These are phyloP conservation scores for Mythimna pallens DNA, from an alignment of 2,888 invertebrate genomes.

Conservation along the genomic window DNA sequence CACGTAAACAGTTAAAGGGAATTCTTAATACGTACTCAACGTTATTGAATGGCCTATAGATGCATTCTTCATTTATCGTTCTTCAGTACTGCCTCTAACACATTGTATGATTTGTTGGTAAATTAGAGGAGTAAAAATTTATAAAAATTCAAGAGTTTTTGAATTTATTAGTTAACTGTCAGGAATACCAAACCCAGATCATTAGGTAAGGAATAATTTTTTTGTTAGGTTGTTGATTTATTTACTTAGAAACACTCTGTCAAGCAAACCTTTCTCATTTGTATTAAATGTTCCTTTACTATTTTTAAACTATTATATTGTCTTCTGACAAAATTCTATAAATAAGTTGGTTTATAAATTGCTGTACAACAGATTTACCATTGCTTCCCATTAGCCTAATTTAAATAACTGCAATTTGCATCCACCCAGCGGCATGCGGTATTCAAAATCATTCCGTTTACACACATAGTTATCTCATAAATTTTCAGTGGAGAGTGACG, in stretches of 20 bases:
- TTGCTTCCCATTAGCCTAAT: conserved; percentile 29
- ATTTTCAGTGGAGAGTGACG: conserved; percentile 50
- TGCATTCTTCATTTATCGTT: conserved; percentile 22
- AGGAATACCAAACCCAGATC: too few species aligned
- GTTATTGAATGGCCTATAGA: conserved; percentile 12
- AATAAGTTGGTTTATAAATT: background rate
- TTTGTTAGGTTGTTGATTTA: too few species aligned
- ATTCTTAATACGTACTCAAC: conserved; percentile 37
- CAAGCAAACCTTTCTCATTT: too few species aligned
- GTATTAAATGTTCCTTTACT: background rate
- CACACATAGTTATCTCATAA: conserved; percentile 42
- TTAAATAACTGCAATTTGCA: conserved; percentile 31
- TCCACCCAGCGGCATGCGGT: conserved; percentile 19
- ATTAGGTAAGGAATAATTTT: too few species aligned
- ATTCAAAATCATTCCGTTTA: conserved; percentile 44
- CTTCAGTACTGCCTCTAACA: background rate
- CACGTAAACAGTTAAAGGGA: conserved; percentile 67
- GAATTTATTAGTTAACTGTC: too few species aligned
- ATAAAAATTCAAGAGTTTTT: too few species aligned
- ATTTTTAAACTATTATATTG: background rate
- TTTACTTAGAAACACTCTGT: too few species aligned
- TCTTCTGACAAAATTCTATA: background rate
- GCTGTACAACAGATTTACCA: conserved; percentile 19
- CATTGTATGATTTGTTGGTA: conserved; percentile 5
- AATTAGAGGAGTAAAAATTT: too few species aligned